Evolutionary conservation across 1,140 invertebrate genomes (phyloP).

Genomic region (Stratiolaelaps scimitus): DNA sequence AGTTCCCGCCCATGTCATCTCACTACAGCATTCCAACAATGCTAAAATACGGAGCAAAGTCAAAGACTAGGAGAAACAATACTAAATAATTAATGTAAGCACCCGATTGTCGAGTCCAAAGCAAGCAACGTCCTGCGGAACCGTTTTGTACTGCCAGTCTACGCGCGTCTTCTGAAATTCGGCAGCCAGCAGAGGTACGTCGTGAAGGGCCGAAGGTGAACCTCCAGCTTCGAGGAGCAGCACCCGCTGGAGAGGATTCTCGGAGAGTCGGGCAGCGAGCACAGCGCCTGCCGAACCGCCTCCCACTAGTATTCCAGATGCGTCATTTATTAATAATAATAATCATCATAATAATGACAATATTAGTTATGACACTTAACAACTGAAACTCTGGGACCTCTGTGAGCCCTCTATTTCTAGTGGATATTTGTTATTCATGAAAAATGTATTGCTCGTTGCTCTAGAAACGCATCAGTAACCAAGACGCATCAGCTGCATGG

Average conservation of each 20-base stretch:
- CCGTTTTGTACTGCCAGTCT: constrained; percentile 84
- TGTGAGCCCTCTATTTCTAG: too few relatives aligned
- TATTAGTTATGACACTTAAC: too few relatives aligned
- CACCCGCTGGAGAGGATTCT: constrained; percentile 35
- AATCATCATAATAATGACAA: too few relatives aligned
- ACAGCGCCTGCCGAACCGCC: constrained; percentile 37
- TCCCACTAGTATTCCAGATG: constrained; percentile 33
- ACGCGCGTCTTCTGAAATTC: constrained; percentile 70
- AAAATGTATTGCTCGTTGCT: too few relatives aligned
- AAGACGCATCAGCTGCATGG: too few relatives aligned
- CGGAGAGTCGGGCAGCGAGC: constrained; percentile 38
- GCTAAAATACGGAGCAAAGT: constrained; percentile 6
- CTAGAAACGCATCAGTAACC: too few relatives aligned
- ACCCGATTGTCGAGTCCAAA: constrained; percentile 50
- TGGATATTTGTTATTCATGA: too few relatives aligned
- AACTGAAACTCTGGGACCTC: too few relatives aligned
- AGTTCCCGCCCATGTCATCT: not conserved
- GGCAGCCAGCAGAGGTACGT: constrained; percentile 46
- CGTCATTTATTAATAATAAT: too few relatives aligned
- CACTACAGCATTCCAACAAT: not conserved
- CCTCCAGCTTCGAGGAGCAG: constrained; percentile 39
- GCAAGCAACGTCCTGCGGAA: constrained; percentile 66
- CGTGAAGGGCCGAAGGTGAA: constrained; percentile 30
- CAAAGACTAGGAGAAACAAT: not conserved
- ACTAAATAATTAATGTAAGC: too few relatives aligned